A percentile compares a stretch with the other conserved stretches of the same genome.
Evolutionary conservation across 2,888 invertebrate species (phyloP).

Genomic region (Diarsia dahlii): DNA sequence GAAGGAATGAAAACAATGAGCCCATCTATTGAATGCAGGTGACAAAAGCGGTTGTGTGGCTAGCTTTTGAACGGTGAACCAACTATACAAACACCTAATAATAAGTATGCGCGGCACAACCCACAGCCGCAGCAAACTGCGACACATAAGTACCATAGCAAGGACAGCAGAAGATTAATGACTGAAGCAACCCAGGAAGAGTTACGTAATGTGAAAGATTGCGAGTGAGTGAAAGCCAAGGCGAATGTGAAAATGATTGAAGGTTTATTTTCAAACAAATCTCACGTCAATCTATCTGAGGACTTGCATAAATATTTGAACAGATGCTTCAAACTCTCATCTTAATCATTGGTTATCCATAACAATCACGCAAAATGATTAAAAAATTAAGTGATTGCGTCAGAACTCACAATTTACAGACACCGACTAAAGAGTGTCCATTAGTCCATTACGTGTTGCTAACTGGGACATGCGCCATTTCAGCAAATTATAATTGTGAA

Average conservation of each 20-base stretch:
- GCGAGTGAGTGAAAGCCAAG: slow-evolving; percentile 52
- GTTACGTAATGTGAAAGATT: slow-evolving; percentile 60
- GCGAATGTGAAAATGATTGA: slow-evolving; percentile 59
- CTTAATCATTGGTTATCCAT: slow-evolving; percentile 30
- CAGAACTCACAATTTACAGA: slow-evolving; percentile 52
- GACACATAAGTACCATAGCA: slow-evolving; percentile 51
- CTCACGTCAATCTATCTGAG: slow-evolving; percentile 16
- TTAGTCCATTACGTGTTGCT: slow-evolving; percentile 60
- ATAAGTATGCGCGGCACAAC: slow-evolving; percentile 52
- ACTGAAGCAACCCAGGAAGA: slow-evolving; percentile 59
- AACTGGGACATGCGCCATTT: slow-evolving; percentile 72
- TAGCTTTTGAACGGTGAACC: slow-evolving; percentile 62
- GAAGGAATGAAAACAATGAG: slow-evolving; percentile 83
- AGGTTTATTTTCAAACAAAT: slow-evolving; percentile 38
- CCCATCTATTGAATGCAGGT: slow-evolving; percentile 77
- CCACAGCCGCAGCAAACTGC: slow-evolving; percentile 35
- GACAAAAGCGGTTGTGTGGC: slow-evolving; percentile 72
- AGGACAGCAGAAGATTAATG: slow-evolving; percentile 59
- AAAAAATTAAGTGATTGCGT: slow-evolving; percentile 55
- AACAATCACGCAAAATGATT: slow-evolving; percentile 58
- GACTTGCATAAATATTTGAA: slow-evolving; percentile 14
- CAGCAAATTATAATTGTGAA: slow-evolving; percentile 65
- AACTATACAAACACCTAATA: slow-evolving; percentile 62
- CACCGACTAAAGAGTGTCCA: slow-evolving; percentile 59
- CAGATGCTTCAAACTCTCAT: background rate